A percentile compares a stretch with the other conserved stretches of the same genome.
These are phyloP conservation scores for Triplophysa dalaica DNA, from an alignment of 2,113 vertebrate genomes.

Conservation along the genomic window DNA sequence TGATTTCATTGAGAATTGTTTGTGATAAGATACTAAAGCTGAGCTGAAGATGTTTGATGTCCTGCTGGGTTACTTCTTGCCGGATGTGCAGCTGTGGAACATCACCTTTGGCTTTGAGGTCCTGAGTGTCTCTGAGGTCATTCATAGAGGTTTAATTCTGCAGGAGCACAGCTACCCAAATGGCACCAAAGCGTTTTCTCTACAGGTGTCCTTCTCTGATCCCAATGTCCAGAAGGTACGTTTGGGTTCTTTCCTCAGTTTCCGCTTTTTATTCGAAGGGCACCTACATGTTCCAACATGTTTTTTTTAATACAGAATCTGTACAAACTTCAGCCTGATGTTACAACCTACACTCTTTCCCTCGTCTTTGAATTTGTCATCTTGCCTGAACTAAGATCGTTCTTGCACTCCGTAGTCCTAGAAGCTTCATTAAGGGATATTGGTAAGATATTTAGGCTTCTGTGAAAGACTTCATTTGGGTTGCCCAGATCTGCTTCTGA, in stretches of 20 bases:
- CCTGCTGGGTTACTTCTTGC: conserved; percentile 68
- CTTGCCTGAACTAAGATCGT: conserved; percentile 53
- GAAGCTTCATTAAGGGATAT: conserved; percentile 50
- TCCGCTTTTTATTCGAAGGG: background rate
- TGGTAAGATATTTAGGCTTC: conserved; percentile 52
- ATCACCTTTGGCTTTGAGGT: conserved; percentile 62
- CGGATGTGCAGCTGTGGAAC: conserved; percentile 74
- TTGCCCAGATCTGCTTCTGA: background rate
- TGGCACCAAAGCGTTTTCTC: conserved; percentile 62
- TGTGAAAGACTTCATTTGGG: no score
- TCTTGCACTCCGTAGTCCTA: conserved; percentile 54
- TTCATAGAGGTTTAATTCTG: conserved; percentile 61
- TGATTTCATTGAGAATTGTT: background rate
- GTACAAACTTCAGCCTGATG: background rate
- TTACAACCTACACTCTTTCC: conserved; percentile 47
- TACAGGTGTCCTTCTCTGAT: conserved; percentile 71
- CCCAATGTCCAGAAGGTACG: conserved; percentile 64
- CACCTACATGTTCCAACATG: no score
- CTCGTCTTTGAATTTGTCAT: conserved; percentile 64
- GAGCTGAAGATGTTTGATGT: conserved; percentile 66
- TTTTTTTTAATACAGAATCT: conserved; percentile 48
- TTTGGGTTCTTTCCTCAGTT: background rate
- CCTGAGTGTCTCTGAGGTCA: conserved; percentile 60
- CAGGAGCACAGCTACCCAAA: conserved; percentile 60
- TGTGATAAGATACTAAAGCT: conserved; percentile 62